These are phyloP conservation scores for Brachyalestes nurse DNA, from an alignment of 2,797 vertebrate genomes.

Conservation along the genomic window DNA sequence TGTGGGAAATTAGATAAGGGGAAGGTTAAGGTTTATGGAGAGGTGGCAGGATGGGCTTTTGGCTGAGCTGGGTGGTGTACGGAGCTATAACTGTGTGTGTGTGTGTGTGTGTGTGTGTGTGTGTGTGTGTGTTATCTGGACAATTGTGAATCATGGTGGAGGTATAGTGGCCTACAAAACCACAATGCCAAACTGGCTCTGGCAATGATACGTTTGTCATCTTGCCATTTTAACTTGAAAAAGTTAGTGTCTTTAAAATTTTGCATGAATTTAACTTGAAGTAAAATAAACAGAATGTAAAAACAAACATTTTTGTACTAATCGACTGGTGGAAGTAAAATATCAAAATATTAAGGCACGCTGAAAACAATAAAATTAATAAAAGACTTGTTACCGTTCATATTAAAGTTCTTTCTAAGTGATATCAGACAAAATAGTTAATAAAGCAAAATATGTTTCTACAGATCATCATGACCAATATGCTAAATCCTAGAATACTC, in stretches of 20 bases:
- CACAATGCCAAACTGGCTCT: not conserved
- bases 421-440: too few species aligned
- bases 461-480: not conserved
- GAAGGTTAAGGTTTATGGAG: constrained; percentile 23
- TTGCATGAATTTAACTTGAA: too few species aligned
- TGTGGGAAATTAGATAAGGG: constrained; percentile 21
- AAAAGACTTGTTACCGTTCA: not conserved
- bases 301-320: too few species aligned
- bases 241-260: too few species aligned
- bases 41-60: constrained; percentile 46
- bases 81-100: not conserved
- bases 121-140: not conserved
- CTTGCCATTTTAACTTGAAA: too few species aligned
- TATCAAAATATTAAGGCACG: too few species aligned
- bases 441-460: too few species aligned
- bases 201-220: too few species aligned
- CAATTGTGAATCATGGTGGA: not conserved
- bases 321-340: too few species aligned
- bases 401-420: not conserved
- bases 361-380: not conserved
- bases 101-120: not conserved
- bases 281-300: too few species aligned
- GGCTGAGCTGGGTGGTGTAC: constrained; percentile 71
- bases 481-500: not conserved
- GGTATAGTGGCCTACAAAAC: not conserved